These are phyloP conservation scores for Drosophila biarmipes DNA, from an alignment of 1,140 invertebrate species.

Conservation along the genomic window DNA sequence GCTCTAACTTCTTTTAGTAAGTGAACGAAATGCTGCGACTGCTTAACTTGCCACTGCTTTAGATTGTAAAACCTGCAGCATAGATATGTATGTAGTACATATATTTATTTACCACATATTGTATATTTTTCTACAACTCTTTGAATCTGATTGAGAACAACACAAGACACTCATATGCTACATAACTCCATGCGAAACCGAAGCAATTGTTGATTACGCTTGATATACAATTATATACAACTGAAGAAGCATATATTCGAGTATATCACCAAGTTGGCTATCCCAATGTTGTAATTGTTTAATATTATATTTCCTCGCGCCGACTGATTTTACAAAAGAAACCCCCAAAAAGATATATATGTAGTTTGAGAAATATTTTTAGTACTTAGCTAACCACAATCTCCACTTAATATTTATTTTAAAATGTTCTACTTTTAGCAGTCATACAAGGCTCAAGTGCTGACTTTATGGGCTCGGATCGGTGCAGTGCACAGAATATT, in stretches of 20 bases:
- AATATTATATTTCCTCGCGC: constrained; percentile 43
- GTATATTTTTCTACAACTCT: constrained; percentile 73
- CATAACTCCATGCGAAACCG: constrained; percentile 55
- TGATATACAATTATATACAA: constrained; percentile 66
- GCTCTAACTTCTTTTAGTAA: constrained; percentile 5
- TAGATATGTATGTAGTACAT: constrained; percentile 44
- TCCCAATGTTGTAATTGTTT: constrained; percentile 51
- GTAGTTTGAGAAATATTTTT: constrained; percentile 46
- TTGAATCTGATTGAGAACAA: constrained; percentile 73
- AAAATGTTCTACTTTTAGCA: constrained; percentile 27
- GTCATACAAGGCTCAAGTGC: constrained; percentile 20
- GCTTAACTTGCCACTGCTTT: constrained; percentile 16
- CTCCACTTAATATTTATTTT: constrained; percentile 57
- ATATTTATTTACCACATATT: constrained; percentile 60
- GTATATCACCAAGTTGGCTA: constrained; percentile 27
- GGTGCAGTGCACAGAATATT: constrained; percentile 45
- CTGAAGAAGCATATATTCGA: constrained; percentile 36
- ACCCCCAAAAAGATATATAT: constrained; percentile 47
- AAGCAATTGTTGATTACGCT: constrained; percentile 77
- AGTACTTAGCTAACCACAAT: constrained; percentile 59
- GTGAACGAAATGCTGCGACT: constrained; percentile 17
- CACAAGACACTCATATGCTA: constrained; percentile 63
- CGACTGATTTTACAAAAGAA: constrained; percentile 60
- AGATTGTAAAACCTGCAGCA: constrained; percentile 51
- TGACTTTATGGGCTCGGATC: constrained; percentile 15